Evolutionary conservation across 92 coral and sea anemone genomes (phyloP).

Genomic region (Epizoanthus stellaris): DNA sequence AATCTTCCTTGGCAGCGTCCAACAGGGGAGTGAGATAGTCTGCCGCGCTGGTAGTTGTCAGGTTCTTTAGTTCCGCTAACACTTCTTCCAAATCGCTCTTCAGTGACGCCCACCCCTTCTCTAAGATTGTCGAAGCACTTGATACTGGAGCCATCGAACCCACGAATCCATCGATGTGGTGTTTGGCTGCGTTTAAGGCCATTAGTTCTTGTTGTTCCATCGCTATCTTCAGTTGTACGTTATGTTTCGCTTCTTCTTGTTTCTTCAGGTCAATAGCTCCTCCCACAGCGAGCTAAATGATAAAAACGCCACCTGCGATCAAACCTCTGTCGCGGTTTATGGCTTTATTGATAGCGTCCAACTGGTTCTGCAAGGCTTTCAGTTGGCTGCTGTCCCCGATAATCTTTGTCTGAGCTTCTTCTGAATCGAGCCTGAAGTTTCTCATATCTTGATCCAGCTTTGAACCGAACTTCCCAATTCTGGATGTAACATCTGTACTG

Average conservation of each 20-base stretch:
- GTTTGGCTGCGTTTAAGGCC: slow-evolving; percentile 24
- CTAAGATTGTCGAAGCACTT: background rate
- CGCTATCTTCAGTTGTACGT: slow-evolving; percentile 5
- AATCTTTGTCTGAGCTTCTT: slow-evolving; percentile 1
- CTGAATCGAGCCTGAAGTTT: slow-evolving; percentile 7
- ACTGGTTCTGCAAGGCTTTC: slow-evolving; percentile 1
- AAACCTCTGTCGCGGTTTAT: slow-evolving; percentile 21
- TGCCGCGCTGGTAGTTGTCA: background rate
- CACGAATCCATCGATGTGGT: slow-evolving; percentile 8
- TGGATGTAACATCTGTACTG: background rate
- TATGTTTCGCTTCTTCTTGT: slow-evolving; percentile 42
- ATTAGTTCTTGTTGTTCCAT: slow-evolving; percentile 9
- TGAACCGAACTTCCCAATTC: background rate
- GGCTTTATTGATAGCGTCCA: slow-evolving; percentile 8
- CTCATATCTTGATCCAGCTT: background rate
- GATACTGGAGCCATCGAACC: background rate
- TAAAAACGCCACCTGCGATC: slow-evolving; percentile 22
- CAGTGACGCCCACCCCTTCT: slow-evolving; percentile 13
- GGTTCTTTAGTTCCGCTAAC: background rate
- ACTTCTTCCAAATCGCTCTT: slow-evolving; percentile 19
- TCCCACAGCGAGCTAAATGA: slow-evolving; percentile 24
- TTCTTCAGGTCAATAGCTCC: slow-evolving; percentile 54
- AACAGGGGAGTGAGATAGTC: slow-evolving; percentile 14
- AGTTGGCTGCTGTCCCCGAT: slow-evolving; percentile 4
- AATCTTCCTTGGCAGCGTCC: slow-evolving; percentile 22